A percentile compares a stretch with the other conserved stretches of the same genome.
phyloP scores from a whole-genome alignment of 2,888 invertebrate species.

The Sericinus montela region DNA sequence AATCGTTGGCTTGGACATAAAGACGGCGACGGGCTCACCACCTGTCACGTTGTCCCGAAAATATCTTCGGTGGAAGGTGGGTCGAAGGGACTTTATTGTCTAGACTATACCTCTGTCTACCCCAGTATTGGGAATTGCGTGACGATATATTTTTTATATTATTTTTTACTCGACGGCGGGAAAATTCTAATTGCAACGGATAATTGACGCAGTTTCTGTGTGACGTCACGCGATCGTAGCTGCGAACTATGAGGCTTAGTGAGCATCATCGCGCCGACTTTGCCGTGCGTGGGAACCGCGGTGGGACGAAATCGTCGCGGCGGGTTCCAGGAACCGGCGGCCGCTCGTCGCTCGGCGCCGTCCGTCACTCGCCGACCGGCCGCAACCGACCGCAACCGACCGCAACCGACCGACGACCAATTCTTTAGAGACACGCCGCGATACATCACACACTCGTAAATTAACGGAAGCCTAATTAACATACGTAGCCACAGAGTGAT shows the following conservation, averaged over 20 bases:
- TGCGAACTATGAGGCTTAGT: not conserved
- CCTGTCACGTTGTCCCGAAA: too few species aligned
- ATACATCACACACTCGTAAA: not conserved
- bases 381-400: not conserved
- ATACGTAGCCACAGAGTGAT: not conserved
- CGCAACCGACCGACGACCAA: not conserved
- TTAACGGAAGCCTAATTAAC: not conserved
- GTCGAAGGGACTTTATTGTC: too few species aligned
- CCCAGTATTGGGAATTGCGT: too few species aligned
- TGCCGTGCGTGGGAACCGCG: not conserved
- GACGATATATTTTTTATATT: too few species aligned
- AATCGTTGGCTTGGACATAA: too few species aligned
- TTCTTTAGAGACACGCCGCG: not conserved
- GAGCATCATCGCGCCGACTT: not conserved
- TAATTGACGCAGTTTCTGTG: not conserved
- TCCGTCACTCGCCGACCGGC: not conserved
- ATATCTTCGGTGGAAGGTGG: too few species aligned
- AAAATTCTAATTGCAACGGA: not conserved
- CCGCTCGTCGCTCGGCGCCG: not conserved
- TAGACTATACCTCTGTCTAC: too few species aligned
- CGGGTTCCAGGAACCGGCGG: not conserved
- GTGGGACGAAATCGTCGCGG: not conserved
- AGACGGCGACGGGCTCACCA: too few species aligned
- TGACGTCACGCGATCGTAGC: not conserved
- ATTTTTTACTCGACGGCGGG: too few species aligned